These are phyloP conservation scores for Zoanthus solanderi DNA, from an alignment of 92 coral and sea anemone genomes.

Conservation along the genomic window DNA sequence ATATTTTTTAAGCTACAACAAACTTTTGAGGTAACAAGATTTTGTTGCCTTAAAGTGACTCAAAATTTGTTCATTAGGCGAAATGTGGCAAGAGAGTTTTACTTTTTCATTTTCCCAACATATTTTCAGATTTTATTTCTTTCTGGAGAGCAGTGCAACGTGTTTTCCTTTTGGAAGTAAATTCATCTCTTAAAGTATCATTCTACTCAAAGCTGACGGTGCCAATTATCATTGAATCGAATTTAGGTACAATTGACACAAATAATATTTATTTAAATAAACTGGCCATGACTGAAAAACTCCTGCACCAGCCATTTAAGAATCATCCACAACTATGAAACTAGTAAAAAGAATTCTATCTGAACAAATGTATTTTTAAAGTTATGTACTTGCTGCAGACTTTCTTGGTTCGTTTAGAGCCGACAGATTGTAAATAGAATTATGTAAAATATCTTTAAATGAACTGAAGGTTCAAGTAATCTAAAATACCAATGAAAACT, in stretches of 20 bases:
- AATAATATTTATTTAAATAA: background rate
- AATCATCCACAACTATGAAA: constrained; percentile 15
- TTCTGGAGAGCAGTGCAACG: too few relatives aligned
- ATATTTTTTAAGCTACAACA: too few relatives aligned
- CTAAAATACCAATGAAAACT: constrained; percentile 20
- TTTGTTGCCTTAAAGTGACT: too few relatives aligned
- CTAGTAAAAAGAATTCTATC: constrained; percentile 14
- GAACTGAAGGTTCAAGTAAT: constrained; percentile 19
- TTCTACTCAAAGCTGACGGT: background rate
- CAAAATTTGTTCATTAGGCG: too few relatives aligned
- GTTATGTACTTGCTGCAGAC: background rate
- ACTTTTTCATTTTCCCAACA: too few relatives aligned
- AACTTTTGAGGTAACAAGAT: too few relatives aligned
- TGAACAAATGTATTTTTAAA: constrained; percentile 25
- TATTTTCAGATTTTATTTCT: too few relatives aligned
- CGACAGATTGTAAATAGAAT: constrained; percentile 34
- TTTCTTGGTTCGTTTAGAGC: background rate
- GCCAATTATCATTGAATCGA: background rate
- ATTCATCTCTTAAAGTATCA: background rate
- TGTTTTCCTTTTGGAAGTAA: background rate
- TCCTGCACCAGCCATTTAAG: constrained; percentile 18
- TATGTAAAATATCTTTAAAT: constrained; percentile 15
- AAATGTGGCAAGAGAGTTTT: too few relatives aligned
- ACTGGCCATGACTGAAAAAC: background rate
- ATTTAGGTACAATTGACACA: background rate